Percentiles rank a stretch among this genome's conserved stretches.
phyloP scores from a whole-genome alignment of 2,113 vertebrate genomes.

The Paracanthobrama guichenoti region DNA sequence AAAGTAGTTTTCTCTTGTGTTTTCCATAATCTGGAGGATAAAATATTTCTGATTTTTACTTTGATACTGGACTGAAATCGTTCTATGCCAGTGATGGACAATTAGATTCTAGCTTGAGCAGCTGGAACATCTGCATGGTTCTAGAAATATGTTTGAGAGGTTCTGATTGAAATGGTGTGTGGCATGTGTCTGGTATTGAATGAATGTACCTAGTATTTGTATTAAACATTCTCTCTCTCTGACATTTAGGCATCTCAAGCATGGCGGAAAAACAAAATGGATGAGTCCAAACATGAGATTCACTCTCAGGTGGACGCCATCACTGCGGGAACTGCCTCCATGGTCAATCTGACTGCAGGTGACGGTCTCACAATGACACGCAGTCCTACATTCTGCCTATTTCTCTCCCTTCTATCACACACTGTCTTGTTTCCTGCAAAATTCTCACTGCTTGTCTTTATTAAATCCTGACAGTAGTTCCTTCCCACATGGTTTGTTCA shows the following conservation, averaged over 20 bases:
- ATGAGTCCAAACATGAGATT: conserved; percentile 97
- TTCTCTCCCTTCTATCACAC: too few relatives aligned
- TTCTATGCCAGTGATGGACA: neutral
- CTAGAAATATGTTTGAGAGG: neutral
- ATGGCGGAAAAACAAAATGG: conserved; percentile 98
- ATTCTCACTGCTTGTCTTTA: too few relatives aligned
- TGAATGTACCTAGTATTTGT: neutral
- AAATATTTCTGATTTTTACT: neutral
- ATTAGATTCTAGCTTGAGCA: neutral
- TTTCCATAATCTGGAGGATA: neutral
- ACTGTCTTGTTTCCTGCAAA: too few relatives aligned
- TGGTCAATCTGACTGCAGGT: conserved; percentile 96
- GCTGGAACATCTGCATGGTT: neutral
- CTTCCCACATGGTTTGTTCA: neutral
- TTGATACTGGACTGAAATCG: too few relatives aligned
- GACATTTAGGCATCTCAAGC: conserved; percentile 88
- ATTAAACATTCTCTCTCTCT: neutral
- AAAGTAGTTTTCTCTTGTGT: neutral
- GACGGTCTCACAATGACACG: neutral
- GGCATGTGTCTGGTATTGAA: neutral
- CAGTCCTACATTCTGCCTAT: too few relatives aligned
- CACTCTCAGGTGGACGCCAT: conserved; percentile 98
- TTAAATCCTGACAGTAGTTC: too few relatives aligned
- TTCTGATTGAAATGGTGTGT: neutral
- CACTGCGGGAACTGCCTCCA: conserved; percentile 94